These are phyloP conservation scores for Plumapathes pennacea DNA, from an alignment of 92 coral and sea anemone genomes.

Conservation along the genomic window DNA sequence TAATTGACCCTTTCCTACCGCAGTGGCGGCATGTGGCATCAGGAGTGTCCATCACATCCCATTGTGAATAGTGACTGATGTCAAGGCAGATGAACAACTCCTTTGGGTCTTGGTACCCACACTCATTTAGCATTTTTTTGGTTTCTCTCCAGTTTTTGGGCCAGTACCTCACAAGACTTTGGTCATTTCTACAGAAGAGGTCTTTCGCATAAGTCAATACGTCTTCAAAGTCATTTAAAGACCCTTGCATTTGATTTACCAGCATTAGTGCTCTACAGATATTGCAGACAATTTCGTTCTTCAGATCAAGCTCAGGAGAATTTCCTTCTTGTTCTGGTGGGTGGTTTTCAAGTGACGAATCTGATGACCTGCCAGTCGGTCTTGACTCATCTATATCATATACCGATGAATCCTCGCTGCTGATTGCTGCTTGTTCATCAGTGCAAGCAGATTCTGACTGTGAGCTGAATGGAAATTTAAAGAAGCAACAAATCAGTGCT, in stretches of 20 bases:
- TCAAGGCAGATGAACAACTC: constrained; percentile 41
- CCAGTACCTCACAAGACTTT: constrained; percentile 9
- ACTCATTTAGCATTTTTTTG: constrained; percentile 12
- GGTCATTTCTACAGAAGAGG: constrained; percentile 25
- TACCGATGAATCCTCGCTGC: not conserved
- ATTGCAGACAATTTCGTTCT: constrained; percentile 29
- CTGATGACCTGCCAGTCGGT: too few relatives aligned
- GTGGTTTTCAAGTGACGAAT: too few relatives aligned
- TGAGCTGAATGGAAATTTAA: too few relatives aligned
- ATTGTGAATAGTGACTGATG: constrained; percentile 23
- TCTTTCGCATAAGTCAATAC: constrained; percentile 29
- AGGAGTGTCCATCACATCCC: constrained; percentile 37
- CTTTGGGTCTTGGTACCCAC: constrained; percentile 41
- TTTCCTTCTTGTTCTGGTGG: not conserved
- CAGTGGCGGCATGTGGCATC: constrained; percentile 34
- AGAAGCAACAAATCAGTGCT: too few relatives aligned
- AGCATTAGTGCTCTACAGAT: constrained; percentile 27
- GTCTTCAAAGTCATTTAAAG: constrained; percentile 33
- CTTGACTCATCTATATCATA: too few relatives aligned
- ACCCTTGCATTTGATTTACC: constrained; percentile 40
- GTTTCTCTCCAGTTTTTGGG: constrained; percentile 47
- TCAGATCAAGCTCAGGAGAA: constrained; percentile 1
- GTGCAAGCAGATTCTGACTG: not conserved
- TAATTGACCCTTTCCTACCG: constrained; percentile 21
- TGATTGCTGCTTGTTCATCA: not conserved